Base-by-base conservation (phyloP, 2,888 invertebrate genomes). In the Isoperla grammatica region DNA sequence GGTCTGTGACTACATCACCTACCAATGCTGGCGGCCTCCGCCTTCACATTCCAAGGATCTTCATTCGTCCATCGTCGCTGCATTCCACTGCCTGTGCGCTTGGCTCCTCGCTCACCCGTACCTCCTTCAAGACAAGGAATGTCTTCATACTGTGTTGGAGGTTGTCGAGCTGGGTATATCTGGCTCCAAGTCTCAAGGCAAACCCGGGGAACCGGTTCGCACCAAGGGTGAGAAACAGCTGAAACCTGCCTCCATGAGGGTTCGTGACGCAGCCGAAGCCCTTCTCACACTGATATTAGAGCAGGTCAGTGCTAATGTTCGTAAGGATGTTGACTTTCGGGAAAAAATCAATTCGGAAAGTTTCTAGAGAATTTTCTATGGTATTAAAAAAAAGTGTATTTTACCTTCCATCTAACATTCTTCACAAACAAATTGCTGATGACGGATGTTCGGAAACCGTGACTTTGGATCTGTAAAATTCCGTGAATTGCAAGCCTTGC, bases 91-190 rank as follows among this genome's bases (percentile, higher is more conserved):
- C 77, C 83, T 95, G 71, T 82, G 94, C 6, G 85, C 92, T 17
- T 98, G 98, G 97, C 79, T 99, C 57, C 83, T 89, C 65, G 88
- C 95, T 63, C 93, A 96, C 75, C 92, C 95, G 6, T 86, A 88
- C 69, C 79, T 99, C 57, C 78, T 98, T 50, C 85, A 90, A 71
- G 97, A 97, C 73, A 87, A 90, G 67, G 95, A 94, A 71, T 95
- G 95, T 71, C 81, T 98, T 39, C 88, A 90, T 64, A 92, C 93
- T 37, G 90, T 99, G 57, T 81, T 98, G 63, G 97, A 99, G 77
- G 96, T 97, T 0, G 93, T 97, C 1, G 98, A 99, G 74, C 81
- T 98, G 22, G 99, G 99, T 17, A 93, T 99, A 59, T 96, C 97
- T 0, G 99, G 99, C 13, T 87, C 92, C 6, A 97, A 96, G 76